A percentile compares a stretch with the other conserved stretches of the same genome.
Conservation (phyloP, 2,888 invertebrate genomes). For the Liodrosophila aerea region DNA sequence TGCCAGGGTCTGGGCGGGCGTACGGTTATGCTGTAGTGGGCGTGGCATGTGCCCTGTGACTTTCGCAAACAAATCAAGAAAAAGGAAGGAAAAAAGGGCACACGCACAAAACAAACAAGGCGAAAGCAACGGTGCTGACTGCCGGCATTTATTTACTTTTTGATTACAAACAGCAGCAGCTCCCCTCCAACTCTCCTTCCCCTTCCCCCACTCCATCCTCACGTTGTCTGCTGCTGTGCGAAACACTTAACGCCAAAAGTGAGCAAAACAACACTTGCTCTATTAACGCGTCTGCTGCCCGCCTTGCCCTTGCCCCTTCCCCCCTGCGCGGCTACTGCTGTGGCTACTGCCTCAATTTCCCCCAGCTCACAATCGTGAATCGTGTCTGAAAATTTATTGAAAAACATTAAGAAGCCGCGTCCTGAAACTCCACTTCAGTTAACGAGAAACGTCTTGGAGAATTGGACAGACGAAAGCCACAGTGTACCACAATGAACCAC, state of each 20-base stretch:
- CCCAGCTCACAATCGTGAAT: constrained; percentile 11
- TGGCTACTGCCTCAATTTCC: not conserved
- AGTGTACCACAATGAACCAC: constrained; percentile 1
- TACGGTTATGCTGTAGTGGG: constrained; percentile 56
- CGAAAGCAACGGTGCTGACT: constrained; percentile 47
- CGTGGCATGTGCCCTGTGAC: constrained; percentile 63
- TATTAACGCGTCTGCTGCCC: constrained; percentile 62
- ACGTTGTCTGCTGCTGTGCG: constrained; percentile 63
- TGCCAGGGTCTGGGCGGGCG: constrained; percentile 26
- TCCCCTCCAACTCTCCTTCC: not conserved
- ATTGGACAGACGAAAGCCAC: constrained; percentile 14
- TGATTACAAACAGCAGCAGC: constrained; percentile 51
- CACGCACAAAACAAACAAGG: constrained; percentile 42
- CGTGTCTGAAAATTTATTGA: constrained; percentile 67
- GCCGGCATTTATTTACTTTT: constrained; percentile 71
- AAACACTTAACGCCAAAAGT: constrained; percentile 81
- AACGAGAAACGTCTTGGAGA: constrained; percentile 59
- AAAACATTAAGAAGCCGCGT: constrained; percentile 62
- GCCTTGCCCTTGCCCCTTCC: constrained; percentile 2
- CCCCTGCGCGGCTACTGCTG: not conserved
- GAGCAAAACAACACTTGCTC: constrained; percentile 81
- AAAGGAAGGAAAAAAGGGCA: not conserved
- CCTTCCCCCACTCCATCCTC: not conserved
- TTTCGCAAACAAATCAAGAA: constrained; percentile 49
- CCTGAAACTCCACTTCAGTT: constrained; percentile 30